Evolutionary conservation across 2,888 invertebrate species (phyloP), one percentile per base, ranked within the genome.

Genomic region (Cataglyphis cursor): DNA sequence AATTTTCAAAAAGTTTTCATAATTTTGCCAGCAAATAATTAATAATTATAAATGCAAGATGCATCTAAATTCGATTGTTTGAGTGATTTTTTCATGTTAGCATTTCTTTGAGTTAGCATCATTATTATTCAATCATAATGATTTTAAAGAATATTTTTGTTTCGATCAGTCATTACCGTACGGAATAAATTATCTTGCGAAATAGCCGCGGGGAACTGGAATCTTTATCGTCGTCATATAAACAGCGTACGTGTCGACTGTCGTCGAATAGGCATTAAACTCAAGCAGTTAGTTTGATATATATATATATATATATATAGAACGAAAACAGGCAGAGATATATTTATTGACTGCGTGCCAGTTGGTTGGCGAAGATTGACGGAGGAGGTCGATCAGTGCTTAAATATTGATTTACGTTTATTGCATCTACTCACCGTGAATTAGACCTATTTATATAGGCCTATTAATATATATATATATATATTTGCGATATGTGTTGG

Each of bases 401-500:
- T 35, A 68, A 41, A 38, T 41, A n/a, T 41, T 38, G 2, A 35
- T 8, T 44, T 38, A 48, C 18, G n/a, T 62, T 35, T 10, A n/a
- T 24, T 44, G 8, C 6, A 8, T 28, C 1, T 2, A n/a, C 4
- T 51, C 3, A 66, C 0, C 2, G 38, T 31, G 9, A 57, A 70
- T 6, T 35, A 41, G 15, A 8, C 5, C 21, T 31, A 51, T 10
- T 21, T 21, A n/a, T n/a, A n/a, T 35, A 41, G 15, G 12, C 0
- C 21, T 31, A 54, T 10, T 21, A 10, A 9, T 9, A 51, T n/a
- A 6, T 15, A 65, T 18, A 75, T 6, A 44, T 44, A 6, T n/a
- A 66, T n/a, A 76, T 8, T n/a, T 1, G 38, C 12, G 12, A 78
- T 9, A 78, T 78, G 72, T 18, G 21, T 15, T 24, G n/a, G 5